Conservation (phyloP, 2,113 vertebrate species). For the Perca fluviatilis region DNA sequence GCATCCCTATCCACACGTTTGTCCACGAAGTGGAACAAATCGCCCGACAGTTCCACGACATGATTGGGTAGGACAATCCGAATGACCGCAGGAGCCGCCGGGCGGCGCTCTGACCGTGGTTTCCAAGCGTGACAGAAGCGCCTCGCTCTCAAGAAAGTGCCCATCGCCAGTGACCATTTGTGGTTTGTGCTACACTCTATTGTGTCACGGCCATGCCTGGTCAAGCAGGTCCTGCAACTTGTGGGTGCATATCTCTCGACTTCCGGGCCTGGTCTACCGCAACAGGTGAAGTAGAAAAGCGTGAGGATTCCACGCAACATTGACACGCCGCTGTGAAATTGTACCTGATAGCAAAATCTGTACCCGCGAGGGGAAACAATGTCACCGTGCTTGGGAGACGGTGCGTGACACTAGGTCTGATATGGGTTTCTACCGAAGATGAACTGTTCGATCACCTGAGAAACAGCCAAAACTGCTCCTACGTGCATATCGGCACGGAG, state of each 20-base stretch:
- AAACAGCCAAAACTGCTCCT: not conserved
- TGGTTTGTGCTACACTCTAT: conserved; percentile 20
- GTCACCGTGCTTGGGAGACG: not conserved
- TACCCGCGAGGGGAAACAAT: not conserved
- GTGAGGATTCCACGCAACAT: not conserved
- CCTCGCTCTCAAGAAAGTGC: conserved; percentile 1
- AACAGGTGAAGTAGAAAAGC: not conserved
- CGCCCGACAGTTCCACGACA: not conserved
- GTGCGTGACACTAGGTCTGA: conserved; percentile 2
- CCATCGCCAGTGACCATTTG: not conserved
- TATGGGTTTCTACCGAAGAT: not conserved
- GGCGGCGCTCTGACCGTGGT: not conserved
- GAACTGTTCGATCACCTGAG: not conserved
- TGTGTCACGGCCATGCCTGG: not conserved
- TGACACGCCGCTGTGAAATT: not conserved
- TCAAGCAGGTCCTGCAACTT: conserved; percentile 7
- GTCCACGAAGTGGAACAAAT: conserved; percentile 24
- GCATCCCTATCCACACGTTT: conserved; percentile 12
- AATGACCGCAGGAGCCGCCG: too few relatives aligned
- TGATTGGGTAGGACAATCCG: not conserved
- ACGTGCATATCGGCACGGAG: not conserved
- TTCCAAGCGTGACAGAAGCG: not conserved
- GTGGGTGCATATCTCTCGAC: not conserved
- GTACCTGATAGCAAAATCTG: conserved; percentile 3
- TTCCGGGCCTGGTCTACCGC: not conserved